Conservation (phyloP, 2,888 invertebrate genomes). For the Caenorhabditis japonica region DNA sequence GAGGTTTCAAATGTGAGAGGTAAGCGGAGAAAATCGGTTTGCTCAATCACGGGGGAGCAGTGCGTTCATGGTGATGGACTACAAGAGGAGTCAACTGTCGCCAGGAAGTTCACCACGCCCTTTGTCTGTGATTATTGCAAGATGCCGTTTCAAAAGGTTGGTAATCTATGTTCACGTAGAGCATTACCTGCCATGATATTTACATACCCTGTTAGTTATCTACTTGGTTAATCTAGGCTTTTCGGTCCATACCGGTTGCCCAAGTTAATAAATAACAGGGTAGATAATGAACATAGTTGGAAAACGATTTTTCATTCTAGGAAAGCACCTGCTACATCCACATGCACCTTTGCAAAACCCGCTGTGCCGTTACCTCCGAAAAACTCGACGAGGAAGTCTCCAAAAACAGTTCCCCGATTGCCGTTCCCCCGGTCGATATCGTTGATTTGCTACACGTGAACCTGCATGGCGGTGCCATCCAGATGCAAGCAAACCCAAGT, state of each 20-base stretch:
- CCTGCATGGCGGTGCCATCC: too few relatives aligned
- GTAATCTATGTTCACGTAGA: too few relatives aligned
- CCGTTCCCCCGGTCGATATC: not conserved
- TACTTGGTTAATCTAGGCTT: too few relatives aligned
- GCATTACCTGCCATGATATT: not conserved
- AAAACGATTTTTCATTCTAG: too few relatives aligned
- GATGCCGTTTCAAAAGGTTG: slow-evolving; percentile 42
- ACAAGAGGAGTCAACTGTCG: slow-evolving; percentile 7
- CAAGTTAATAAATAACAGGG: too few relatives aligned
- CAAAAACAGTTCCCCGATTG: not conserved
- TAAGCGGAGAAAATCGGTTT: slow-evolving; percentile 3
- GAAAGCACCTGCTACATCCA: slow-evolving; percentile 23
- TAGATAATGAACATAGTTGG: too few relatives aligned
- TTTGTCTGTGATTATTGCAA: slow-evolving; percentile 22
- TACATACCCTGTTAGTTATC: not conserved
- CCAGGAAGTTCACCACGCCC: slow-evolving; percentile 14
- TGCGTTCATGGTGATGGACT: slow-evolving; percentile 28
- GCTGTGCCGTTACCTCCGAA: not conserved
- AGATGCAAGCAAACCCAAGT: not conserved
- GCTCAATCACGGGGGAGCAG: slow-evolving; percentile 26
- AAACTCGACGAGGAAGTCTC: not conserved
- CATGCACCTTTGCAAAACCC: slow-evolving; percentile 17
- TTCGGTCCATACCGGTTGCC: too few relatives aligned
- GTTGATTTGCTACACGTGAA: not conserved
- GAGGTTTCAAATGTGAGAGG: slow-evolving; percentile 4